These are phyloP conservation scores for Anabas testudineus DNA, from an alignment of 2,797 vertebrate species.

Conservation along the genomic window DNA sequence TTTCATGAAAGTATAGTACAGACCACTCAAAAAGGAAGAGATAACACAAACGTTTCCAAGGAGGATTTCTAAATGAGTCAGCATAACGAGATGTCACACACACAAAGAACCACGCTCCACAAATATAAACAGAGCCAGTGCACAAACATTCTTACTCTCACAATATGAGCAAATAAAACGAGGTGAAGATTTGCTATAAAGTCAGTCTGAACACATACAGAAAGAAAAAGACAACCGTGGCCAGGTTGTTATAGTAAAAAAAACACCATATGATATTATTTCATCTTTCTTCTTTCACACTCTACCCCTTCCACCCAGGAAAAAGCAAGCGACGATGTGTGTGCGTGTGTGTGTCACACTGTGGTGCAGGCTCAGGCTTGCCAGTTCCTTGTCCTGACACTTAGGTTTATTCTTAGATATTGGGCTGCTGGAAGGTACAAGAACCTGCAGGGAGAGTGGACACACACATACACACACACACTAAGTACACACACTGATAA, in stretches of 20 bases:
- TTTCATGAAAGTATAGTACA: neutral
- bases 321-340: conserved; percentile 13
- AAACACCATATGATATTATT: neutral
- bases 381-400: conserved; percentile 62
- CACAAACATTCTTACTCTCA: neutral
- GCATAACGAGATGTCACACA: no score
- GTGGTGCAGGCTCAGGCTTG: conserved; percentile 16
- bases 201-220: neutral
- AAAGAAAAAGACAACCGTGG: neutral
- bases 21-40: neutral
- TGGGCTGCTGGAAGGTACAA: conserved; percentile 49
- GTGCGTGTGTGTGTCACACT: conserved; percentile 14
- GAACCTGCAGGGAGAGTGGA: conserved; percentile 34
- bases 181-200: neutral
- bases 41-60: neutral
- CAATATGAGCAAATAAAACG: neutral
- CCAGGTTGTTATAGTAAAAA: neutral
- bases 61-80: no score
- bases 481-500: neutral
- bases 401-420: conserved; percentile 69
- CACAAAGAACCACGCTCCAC: no score
- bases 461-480: conserved; percentile 1
- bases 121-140: neutral
- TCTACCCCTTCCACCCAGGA: neutral
- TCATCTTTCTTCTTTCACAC: neutral